phyloP scores from a whole-genome alignment of 1,140 invertebrate species.

The Dolichoris vasculosae region DNA sequence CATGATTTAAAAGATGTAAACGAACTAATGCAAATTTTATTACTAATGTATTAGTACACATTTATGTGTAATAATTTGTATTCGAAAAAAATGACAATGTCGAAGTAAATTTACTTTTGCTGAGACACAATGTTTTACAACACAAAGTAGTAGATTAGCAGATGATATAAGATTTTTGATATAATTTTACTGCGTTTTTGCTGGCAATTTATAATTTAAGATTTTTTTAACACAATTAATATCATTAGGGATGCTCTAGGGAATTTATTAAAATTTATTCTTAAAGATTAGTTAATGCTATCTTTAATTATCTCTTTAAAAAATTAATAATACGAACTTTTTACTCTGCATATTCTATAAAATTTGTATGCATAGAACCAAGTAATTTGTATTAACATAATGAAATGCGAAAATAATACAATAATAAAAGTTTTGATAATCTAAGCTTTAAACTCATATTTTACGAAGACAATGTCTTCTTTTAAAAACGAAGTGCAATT shows the following conservation, averaged over 20 bases:
- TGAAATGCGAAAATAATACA: slow-evolving; percentile 23
- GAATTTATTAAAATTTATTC: slow-evolving; percentile 31
- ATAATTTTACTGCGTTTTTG: slow-evolving; percentile 46
- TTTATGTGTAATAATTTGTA: slow-evolving; percentile 36
- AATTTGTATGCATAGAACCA: not conserved
- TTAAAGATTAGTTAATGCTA: not conserved
- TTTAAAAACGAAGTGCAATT: slow-evolving; percentile 45
- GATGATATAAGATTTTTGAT: slow-evolving; percentile 39
- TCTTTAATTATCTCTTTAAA: slow-evolving; percentile 26
- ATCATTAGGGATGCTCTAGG: slow-evolving; percentile 9
- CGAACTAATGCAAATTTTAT: slow-evolving; percentile 37
- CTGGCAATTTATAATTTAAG: slow-evolving; percentile 33
- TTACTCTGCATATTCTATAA: slow-evolving; percentile 7
- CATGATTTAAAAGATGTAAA: slow-evolving; percentile 28
- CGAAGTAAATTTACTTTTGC: slow-evolving; percentile 32
- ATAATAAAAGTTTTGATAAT: slow-evolving; percentile 36
- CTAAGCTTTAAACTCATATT: slow-evolving; percentile 18
- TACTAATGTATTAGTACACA: slow-evolving; percentile 35
- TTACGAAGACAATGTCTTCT: slow-evolving; percentile 37
- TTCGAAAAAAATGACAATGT: not conserved
- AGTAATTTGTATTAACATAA: slow-evolving; percentile 23
- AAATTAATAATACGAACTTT: slow-evolving; percentile 24
- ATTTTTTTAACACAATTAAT: slow-evolving; percentile 45
- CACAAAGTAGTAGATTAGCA: slow-evolving; percentile 29
- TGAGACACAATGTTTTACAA: slow-evolving; percentile 19